These are phyloP conservation scores for Ormyrus rosae DNA, from an alignment of 2,888 invertebrate species.

Conservation along the genomic window DNA sequence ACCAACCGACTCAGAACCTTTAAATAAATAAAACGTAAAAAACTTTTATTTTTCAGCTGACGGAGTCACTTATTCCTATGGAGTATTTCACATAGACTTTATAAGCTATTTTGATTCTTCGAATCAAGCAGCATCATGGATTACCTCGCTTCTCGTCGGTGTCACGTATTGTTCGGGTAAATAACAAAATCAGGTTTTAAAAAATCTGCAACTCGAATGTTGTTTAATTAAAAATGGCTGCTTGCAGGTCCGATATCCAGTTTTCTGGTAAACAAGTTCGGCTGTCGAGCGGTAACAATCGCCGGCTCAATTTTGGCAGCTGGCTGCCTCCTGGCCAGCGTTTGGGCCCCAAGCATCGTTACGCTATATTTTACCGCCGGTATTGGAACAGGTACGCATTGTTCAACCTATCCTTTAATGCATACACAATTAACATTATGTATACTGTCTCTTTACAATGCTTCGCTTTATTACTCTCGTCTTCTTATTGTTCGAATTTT, in stretches of 20 bases:
- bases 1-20: no score
- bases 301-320: conserved; percentile 89
- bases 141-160: conserved; percentile 95
- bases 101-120: conserved; percentile 89
- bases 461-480: neutral
- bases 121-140: conserved; percentile 93
- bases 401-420: neutral
- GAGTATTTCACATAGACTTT: conserved; percentile 93
- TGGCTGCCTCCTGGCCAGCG: conserved; percentile 86
- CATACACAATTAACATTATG: no score
- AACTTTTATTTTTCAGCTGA: conserved; percentile 82
- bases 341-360: conserved; percentile 88
- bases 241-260: conserved; percentile 94
- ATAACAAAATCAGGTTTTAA: conserved; percentile 54
- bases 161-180: conserved; percentile 96
- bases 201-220: neutral
- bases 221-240: neutral
- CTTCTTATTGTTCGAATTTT: conserved; percentile 13
- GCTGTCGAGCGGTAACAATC: conserved; percentile 94
- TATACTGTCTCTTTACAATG: conserved; percentile 8
- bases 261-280: conserved; percentile 95
- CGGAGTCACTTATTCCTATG: conserved; percentile 98
- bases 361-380: conserved; percentile 96
- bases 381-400: conserved; percentile 84
- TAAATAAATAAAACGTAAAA: neutral